Conservation (phyloP, 2,113 vertebrate species). For the Phoxinus phoxinus region DNA sequence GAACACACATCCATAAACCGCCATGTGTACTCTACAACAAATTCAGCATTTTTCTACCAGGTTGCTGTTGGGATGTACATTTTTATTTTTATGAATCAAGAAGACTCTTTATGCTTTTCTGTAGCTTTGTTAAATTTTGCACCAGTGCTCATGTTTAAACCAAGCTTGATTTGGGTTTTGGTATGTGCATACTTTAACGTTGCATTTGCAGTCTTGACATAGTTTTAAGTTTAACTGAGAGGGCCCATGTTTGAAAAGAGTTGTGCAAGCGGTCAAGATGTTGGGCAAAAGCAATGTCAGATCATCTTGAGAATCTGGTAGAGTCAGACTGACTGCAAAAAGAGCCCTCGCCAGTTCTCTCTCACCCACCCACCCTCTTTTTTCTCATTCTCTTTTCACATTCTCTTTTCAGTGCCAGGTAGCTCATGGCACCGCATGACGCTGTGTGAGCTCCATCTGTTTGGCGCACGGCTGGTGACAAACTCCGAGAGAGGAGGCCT, state of each 20-base stretch:
- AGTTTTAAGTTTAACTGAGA: not conserved
- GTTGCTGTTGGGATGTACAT: not conserved
- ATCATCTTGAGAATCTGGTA: conserved; percentile 5
- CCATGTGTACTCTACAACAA: not conserved
- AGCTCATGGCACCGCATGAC: conserved; percentile 29
- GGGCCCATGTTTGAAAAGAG: not conserved
- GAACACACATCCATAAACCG: not conserved
- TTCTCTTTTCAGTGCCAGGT: conserved; percentile 19
- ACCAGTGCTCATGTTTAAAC: not conserved
- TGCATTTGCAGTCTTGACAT: not conserved
- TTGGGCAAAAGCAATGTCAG: not conserved
- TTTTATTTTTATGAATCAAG: not conserved
- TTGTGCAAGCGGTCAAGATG: not conserved
- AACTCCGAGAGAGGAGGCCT: conserved; percentile 32
- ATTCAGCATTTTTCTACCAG: not conserved
- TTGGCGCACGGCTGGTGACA: conserved; percentile 29
- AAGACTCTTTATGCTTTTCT: not conserved
- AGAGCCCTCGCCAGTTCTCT: not conserved
- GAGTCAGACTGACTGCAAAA: not conserved
- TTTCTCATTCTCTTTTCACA: not conserved
- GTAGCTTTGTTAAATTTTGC: not conserved
- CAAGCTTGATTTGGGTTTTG: not conserved
- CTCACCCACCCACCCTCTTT: not conserved
- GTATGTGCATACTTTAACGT: not conserved
- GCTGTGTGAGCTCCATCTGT: conserved; percentile 53